Conservation (phyloP, 2,797 vertebrate species). For the Darevskia nairensis region DNA sequence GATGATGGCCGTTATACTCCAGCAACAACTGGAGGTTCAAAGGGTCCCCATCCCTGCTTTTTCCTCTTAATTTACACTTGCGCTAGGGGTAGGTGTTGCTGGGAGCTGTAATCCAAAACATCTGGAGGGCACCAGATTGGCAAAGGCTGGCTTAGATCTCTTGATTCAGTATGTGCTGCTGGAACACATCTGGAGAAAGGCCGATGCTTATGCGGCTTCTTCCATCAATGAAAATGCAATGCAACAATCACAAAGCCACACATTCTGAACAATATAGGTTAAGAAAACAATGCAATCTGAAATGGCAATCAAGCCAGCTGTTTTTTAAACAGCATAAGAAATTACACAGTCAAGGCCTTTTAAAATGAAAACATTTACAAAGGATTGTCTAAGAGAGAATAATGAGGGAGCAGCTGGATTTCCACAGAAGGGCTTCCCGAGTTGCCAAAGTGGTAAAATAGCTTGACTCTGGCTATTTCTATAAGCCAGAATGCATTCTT, state of each 20-base stretch:
- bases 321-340: neutral
- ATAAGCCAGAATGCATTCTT: neutral
- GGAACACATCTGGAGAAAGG: too few relatives aligned
- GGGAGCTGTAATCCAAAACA: too few relatives aligned
- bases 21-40: too few relatives aligned
- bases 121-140: too few relatives aligned
- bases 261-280: neutral
- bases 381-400: neutral
- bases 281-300: neutral
- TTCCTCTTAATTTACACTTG: too few relatives aligned
- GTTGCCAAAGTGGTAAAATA: neutral
- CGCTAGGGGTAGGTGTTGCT: too few relatives aligned
- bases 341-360: neutral
- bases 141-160: too few relatives aligned
- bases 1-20: too few relatives aligned
- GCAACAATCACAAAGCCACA: neutral
- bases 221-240: neutral
- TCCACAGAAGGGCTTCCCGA: neutral
- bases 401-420: neutral
- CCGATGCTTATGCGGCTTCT: too few relatives aligned
- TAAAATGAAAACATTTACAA: neutral
- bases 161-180: too few relatives aligned
- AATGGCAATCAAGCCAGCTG: neutral
- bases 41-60: too few relatives aligned
- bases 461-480: neutral